Base-by-base conservation (phyloP, 2,888 invertebrate species). In the Ophion slaviceki region DNA sequence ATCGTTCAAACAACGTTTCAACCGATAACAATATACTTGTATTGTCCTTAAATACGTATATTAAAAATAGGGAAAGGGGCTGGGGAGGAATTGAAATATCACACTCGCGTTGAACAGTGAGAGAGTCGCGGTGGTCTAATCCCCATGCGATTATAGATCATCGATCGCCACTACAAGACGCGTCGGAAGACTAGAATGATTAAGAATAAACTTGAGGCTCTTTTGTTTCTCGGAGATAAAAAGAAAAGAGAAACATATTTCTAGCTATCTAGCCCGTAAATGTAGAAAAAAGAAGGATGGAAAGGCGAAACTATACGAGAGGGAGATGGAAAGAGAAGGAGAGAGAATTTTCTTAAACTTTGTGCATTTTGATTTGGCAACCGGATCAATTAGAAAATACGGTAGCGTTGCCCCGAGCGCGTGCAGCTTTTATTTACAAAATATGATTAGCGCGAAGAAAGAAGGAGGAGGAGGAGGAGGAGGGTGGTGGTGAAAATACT, bases 131-230 rank as follows among this genome's bases (percentile, higher is more conserved):
- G 68, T 86, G 81, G 74, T 87, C 85, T 82, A 14, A 2, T 20
- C 61, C 82, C 86, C 77, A 79, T 83, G 75, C 84, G 80, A 88
- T 84, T 84, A 88, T 86, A 40, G 40, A 87, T 87, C 82, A 85
- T 88, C 89, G 89, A 92, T 92, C 90, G 89, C 88, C 87, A 89
- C 92, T 90, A 91, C 91, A 90, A 83, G 83, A 90, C 90, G 90
- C 90, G 90, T 92, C 92, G 91, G 91, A 90, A 93, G 93, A 93
- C 93, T 93, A 93, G 93, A 93, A 92, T 92, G 92, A 93, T 92
- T 92, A 92, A 91, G 84, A 91, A 91, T 92, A 89, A 90, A 88
- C 89, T 83, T 87, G 79, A 77, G 80, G 80, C 57, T 76, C 74
- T 59, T 66, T 79, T 67, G 62, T 75, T 78, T 70, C 24, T 17